Evolutionary conservation across 2,888 invertebrate species (phyloP).

Genomic region (Temnothorax ravouxi): DNA sequence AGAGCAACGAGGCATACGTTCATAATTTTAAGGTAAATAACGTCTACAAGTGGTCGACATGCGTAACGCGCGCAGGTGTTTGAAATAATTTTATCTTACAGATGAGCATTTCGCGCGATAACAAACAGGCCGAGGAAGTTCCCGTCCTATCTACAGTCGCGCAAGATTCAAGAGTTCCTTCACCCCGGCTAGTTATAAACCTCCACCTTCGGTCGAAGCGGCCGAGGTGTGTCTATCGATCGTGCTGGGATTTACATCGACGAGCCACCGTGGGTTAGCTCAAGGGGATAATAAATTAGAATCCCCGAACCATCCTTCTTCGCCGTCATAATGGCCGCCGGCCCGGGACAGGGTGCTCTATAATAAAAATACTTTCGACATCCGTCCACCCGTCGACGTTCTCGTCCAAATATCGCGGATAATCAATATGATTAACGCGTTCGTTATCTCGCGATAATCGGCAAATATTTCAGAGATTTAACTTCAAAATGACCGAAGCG

Average conservation of each 20-base stretch:
- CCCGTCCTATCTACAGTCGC: conserved; percentile 64
- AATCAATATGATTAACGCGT: not conserved
- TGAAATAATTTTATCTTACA: conserved; percentile 62
- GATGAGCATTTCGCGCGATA: conserved; percentile 82
- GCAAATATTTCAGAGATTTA: not conserved
- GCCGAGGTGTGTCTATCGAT: conserved; percentile 81
- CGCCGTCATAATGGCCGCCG: conserved; percentile 57
- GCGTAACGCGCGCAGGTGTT: conserved; percentile 12
- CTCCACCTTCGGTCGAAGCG: conserved; percentile 77
- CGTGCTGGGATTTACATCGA: conserved; percentile 83
- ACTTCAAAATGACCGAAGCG: not conserved
- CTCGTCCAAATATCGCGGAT: not conserved
- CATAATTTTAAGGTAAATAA: conserved; percentile 80
- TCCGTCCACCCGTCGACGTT: not conserved
- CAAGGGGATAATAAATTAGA: conserved; percentile 81
- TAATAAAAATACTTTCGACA: not conserved
- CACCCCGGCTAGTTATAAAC: conserved; percentile 81
- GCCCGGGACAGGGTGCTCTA: not conserved
- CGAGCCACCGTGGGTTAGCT: conserved; percentile 70
- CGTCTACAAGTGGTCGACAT: conserved; percentile 3
- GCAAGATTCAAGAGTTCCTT: conserved; percentile 80
- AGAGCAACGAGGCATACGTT: conserved; percentile 78
- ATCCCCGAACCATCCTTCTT: conserved; percentile 67
- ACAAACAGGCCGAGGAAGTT: conserved; percentile 73
- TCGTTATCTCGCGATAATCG: not conserved